A percentile compares a stretch with the other conserved stretches of the same genome.
phyloP scores from a whole-genome alignment of 2,888 invertebrate genomes.

The Agrochola litura region DNA sequence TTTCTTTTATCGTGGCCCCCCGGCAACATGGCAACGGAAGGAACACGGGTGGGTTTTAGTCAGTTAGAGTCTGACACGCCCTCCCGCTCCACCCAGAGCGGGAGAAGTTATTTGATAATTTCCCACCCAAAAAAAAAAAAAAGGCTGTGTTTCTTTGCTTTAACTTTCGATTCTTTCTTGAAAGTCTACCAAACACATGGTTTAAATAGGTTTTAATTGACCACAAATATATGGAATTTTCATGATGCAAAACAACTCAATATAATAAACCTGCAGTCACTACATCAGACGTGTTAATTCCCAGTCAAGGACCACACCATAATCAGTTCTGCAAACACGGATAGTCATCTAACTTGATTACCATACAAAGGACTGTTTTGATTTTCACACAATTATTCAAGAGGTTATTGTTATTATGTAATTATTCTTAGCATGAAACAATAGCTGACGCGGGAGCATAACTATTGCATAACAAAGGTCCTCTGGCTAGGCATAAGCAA shows the following conservation, averaged over 20 bases:
- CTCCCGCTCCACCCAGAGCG: too few species aligned
- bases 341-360: conserved; percentile 20
- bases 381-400: conserved; percentile 49
- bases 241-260: neutral
- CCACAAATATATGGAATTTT: neutral
- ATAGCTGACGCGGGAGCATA: conserved; percentile 27
- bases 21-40: too few species aligned
- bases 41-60: too few species aligned
- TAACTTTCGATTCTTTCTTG: neutral
- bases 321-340: conserved; percentile 2
- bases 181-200: neutral
- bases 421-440: conserved; percentile 35
- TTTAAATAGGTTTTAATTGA: too few species aligned
- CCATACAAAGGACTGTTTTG: conserved; percentile 40
- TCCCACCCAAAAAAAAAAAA: too few species aligned
- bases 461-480: conserved; percentile 23
- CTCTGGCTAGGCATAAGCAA: neutral
- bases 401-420: conserved; percentile 12
- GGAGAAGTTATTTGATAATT: too few species aligned
- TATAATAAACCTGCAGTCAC: neutral
- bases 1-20: too few species aligned
- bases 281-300: neutral
- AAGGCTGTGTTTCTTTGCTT: neutral
- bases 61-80: too few species aligned
- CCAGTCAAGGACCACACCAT: neutral